A percentile compares a stretch with the other conserved stretches of the same genome.
phyloP scores from a whole-genome alignment of 2,113 vertebrate species.

The Pseudonaja textilis region DNA sequence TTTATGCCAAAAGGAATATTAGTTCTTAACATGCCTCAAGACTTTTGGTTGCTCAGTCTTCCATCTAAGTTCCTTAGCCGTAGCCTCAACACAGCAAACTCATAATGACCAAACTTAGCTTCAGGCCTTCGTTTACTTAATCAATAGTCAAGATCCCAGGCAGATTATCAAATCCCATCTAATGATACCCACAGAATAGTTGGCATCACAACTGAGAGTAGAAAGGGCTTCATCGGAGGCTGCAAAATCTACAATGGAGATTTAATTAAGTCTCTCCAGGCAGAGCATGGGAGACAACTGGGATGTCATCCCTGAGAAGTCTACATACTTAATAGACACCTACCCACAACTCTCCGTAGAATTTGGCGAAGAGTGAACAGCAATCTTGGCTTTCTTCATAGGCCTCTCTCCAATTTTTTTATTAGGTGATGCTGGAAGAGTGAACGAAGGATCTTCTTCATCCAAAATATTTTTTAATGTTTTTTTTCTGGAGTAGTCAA shows the following conservation, averaged over 20 bases:
- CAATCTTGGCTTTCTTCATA: not conserved
- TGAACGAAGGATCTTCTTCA: not conserved
- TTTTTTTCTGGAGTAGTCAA: not conserved
- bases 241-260: not conserved
- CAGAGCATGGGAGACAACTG: not conserved
- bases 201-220: not conserved
- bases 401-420: not conserved
- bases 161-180: not conserved
- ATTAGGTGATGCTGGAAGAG: not conserved
- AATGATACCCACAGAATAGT: not conserved
- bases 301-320: not conserved
- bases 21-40: not conserved
- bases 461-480: not conserved
- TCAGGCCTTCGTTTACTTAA: not conserved
- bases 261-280: not conserved
- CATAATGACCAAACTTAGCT: not conserved
- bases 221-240: not conserved
- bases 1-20: not conserved
- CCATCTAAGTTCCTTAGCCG: not conserved
- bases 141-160: not conserved
- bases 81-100: not conserved
- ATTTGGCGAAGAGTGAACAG: not conserved
- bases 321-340: not conserved
- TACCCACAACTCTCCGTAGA: not conserved
- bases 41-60: not conserved